A percentile compares a stretch with the other conserved stretches of the same genome.
These are phyloP conservation scores for Etheostoma cragini DNA, from an alignment of 2,113 vertebrate species.

Conservation along the genomic window DNA sequence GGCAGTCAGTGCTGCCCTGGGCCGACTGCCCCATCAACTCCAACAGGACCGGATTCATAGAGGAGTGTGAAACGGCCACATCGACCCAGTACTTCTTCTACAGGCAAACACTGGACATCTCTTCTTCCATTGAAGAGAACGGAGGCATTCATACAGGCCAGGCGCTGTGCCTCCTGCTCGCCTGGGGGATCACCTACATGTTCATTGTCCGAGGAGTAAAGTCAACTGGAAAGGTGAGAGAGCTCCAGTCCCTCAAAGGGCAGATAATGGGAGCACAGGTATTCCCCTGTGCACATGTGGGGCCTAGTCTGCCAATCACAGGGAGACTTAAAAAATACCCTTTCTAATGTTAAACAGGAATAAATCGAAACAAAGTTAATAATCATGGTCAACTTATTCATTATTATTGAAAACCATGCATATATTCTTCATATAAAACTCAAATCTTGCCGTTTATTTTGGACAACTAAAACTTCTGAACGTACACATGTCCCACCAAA, in stretches of 20 bases:
- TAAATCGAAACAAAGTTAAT: neutral
- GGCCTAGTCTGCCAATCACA: neutral
- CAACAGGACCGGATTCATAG: conserved; percentile 85
- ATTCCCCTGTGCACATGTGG: neutral
- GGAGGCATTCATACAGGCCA: conserved; percentile 88
- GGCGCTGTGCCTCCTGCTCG: conserved; percentile 88
- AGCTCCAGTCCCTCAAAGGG: neutral
- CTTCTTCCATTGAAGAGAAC: conserved; percentile 86
- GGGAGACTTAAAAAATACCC: neutral
- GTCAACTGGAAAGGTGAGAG: conserved; percentile 90
- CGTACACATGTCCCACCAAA: no score
- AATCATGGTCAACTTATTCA: neutral
- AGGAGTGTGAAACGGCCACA: conserved; percentile 89
- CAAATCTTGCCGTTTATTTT: neutral
- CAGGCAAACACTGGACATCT: conserved; percentile 92
- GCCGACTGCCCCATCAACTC: conserved; percentile 88
- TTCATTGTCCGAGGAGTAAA: conserved; percentile 90
- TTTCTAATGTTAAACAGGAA: neutral
- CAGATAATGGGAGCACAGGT: neutral
- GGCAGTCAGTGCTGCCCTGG: conserved; percentile 91
- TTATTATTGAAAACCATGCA: neutral
- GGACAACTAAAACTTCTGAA: no score
- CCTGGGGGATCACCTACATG: conserved; percentile 92
- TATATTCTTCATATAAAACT: neutral
- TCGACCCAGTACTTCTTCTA: conserved; percentile 98